Evolutionary conservation across 2,113 vertebrate genomes (phyloP), one percentile per base, ranked within the genome.

Genomic region (Trachemys scripta): DNA sequence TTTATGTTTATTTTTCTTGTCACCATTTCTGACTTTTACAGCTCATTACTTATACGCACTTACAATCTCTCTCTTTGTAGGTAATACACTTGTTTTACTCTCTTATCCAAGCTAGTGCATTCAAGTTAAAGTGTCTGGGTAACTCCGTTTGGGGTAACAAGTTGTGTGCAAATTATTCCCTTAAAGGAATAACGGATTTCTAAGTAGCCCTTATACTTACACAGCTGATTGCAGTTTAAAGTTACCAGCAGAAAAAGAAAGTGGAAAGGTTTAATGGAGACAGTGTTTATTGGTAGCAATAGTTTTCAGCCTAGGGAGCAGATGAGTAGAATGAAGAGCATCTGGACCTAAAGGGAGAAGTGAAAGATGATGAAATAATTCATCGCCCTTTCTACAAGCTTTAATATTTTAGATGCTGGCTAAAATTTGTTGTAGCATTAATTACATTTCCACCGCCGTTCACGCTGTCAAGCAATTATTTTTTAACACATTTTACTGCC

Each of bases 261-360:
- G 16, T 57, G 80, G 79, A 29, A 82, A 85, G 14, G 12, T 54
- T 93, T 91, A 83, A 88, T 91, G 92, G 83, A 83, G 72, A 91
- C 89, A 80, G 51, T 83, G 38, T 9, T 82, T 93, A 16, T 57
- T 62, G 2, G 56, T n/a, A 82, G 49, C 14, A 80, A 38, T 10
- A 45, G 72, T 25, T 25, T 24, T 42, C 35, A 76, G 50, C 92
- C 47, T 0, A 16, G 59, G 50, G 38, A 88, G 75, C 62, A 69
- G 51, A 17, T 90, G 31, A 89, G 80, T 51, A 82, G 22, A 95
- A 38, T 42, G 88, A 87, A 8, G 42, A 65, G 82, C 3, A 5
- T 29, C 82, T 85, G 54, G 79, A 14, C 59, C 76, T 62, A 54
- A 80, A 82, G 87, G 93, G 87, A 93, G 38, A 20, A 47, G 85